Evolutionary conservation across 2,113 vertebrate species (phyloP).

Genomic region (Tetrao urogallus): DNA sequence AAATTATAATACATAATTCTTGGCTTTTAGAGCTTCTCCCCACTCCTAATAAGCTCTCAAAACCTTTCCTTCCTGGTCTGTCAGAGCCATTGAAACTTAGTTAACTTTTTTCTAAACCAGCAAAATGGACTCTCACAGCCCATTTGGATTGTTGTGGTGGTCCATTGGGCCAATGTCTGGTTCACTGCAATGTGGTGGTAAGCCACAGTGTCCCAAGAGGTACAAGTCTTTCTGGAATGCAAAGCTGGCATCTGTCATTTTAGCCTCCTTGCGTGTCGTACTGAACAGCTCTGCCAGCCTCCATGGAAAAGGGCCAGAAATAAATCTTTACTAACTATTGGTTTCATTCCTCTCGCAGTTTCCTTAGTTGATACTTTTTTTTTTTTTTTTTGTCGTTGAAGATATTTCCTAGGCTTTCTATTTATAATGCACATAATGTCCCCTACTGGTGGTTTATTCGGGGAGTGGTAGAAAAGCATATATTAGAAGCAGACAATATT

Average conservation of each 20-base stretch:
- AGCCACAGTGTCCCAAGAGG: not conserved
- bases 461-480: not conserved
- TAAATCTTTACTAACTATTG: not conserved
- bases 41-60: not conserved
- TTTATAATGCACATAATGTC: constrained; percentile 56
- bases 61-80: not conserved
- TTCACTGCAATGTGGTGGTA: not conserved
- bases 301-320: not conserved
- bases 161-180: not conserved
- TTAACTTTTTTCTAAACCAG: not conserved
- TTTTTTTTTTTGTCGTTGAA: not conserved
- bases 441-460: constrained; percentile 21
- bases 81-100: not conserved
- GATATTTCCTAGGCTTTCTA: not conserved
- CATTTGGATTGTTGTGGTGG: not conserved
- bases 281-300: not conserved
- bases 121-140: not conserved
- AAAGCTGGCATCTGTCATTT: not conserved
- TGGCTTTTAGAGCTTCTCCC: not conserved
- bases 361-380: not conserved
- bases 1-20: not conserved
- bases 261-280: not conserved
- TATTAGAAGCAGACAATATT: not conserved
- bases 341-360: not conserved
- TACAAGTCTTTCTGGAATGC: not conserved